Evolutionary conservation across 2,888 invertebrate species (phyloP), one percentile per base, ranked within the genome.

Genomic region (Uloborus plumipes): DNA sequence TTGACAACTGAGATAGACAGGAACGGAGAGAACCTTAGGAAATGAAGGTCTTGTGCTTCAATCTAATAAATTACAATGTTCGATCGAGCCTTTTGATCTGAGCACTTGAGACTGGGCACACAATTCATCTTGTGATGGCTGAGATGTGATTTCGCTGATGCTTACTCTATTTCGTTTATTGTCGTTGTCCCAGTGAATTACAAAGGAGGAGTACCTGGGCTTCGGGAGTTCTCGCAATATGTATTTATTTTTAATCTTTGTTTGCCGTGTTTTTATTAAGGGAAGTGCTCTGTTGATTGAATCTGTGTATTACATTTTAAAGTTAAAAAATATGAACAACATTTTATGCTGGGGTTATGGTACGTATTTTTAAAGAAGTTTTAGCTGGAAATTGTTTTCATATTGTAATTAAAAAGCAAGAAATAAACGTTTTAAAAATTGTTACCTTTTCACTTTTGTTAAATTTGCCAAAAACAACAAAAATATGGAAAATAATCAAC

Each of bases 41-140:
- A 55, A 55, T 18, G 55, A 20, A 55, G 55, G 55, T 55, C 18
- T 39, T 39, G 39, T n/a, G 55, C n/a, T 20, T 55, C 55, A 75
- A 75, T 75, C 75, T 75, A 66, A 67, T 51, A 67, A 75, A 75
- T 75, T 66, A 50, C 74, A 65, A 65, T 53, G 65, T 67, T 75
- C 59, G 75, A 75, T 75, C 67, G 59, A 59, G 74, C 65, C 67
- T 67, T 67, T 75, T 75, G 67, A 75, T 75, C 75, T 75, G 20
- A 31, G 59, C 26, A 31, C 74, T 74, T 65, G 74, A 65, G 74
- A 74, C 49, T 59, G 31, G 67, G 20, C 53, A 67, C 26, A 61
- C 14, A 61, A 61, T 61, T 26, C 61, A 61, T 61, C 22, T 61
- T 20, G 16, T 61, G 61, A 16, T 65, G 47, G 47, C 20, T 20